Evolutionary conservation across 2,888 invertebrate species (phyloP).

Genomic region (Lochmaea crataegi): DNA sequence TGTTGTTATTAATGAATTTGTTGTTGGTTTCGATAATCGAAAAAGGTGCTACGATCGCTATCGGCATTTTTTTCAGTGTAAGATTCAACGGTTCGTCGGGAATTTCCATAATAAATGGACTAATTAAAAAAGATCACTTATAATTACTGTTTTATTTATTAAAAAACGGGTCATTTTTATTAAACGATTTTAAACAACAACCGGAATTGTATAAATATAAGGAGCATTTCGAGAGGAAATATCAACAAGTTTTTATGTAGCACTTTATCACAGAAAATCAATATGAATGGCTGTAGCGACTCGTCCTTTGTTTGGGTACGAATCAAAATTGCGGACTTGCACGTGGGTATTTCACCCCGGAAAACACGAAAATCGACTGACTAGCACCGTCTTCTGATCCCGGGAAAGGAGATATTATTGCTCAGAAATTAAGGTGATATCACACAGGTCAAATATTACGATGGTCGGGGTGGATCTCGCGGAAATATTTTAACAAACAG

Average conservation of each 20-base stretch:
- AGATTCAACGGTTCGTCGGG: conserved; percentile 66
- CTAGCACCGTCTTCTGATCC: conserved; percentile 20
- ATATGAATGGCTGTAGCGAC: conserved; percentile 62
- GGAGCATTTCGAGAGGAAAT: conserved; percentile 30
- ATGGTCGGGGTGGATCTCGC: conserved; percentile 28
- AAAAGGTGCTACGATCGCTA: conserved; percentile 69
- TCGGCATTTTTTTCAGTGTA: conserved; percentile 68
- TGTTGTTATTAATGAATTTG: conserved; percentile 49
- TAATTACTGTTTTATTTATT: not conserved
- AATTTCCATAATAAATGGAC: conserved; percentile 57
- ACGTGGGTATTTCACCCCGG: conserved; percentile 52
- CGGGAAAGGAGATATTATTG: conserved; percentile 37
- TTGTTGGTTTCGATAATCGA: conserved; percentile 51
- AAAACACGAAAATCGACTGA: conserved; percentile 31
- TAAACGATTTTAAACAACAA: not conserved
- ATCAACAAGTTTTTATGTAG: conserved; percentile 65
- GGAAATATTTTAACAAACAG: conserved; percentile 40
- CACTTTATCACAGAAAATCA: conserved; percentile 66
- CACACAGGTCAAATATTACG: conserved; percentile 41
- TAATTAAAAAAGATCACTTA: not conserved
- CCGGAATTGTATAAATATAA: not conserved
- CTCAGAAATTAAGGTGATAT: conserved; percentile 37
- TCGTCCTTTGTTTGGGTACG: conserved; percentile 64
- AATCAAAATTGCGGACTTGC: conserved; percentile 62
- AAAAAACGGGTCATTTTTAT: conserved; percentile 2